Evolutionary conservation across 2,113 vertebrate genomes (phyloP), one percentile per base, ranked within the genome.

Genomic region (Crocuta crocuta): DNA sequence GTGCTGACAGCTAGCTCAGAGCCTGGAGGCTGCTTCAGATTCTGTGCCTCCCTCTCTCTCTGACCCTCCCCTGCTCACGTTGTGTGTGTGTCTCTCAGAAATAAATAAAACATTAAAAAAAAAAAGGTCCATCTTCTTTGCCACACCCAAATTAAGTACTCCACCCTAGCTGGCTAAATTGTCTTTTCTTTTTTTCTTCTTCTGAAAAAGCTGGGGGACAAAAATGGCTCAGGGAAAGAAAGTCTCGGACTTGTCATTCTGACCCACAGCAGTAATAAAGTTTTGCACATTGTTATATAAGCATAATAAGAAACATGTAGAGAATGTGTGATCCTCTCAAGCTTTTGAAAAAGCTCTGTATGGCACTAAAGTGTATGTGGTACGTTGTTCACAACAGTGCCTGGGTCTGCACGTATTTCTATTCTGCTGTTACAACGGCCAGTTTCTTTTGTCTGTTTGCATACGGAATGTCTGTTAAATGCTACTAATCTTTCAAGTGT

Each of bases 371-470:
- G 33, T n/a, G 11, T 17, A 4, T 1, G 21, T 0, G 45, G 63
- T 15, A 0, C 5, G 5, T 4, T 7, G 28, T 63, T 83, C 9
- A 21, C 63, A 70, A 21, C 43, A 13, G 28, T 0, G 12, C 13
- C 13, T 1, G 4, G 5, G 21, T 7, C 66, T 48, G 35, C 71
- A 48, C 0, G 28, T n/a, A 5, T 26, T 13, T 1, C 2, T 4
- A 2, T 4, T 4, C 11, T 45, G 23, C 15, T 1, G 1, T 7
- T 4, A 5, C 19, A 17, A 4, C 55, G 1, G 4, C 39, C 39
- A 15, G 7, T 23, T 26, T 7, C 24, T 48, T 66, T 31, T n/a
- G 33, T 70, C 71, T 85, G 0, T 39, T 39, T 31, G 13, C 24
- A 7, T 1, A 7, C 16, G 33, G 45, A 24, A 13, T 11, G 10